phyloP scores from a whole-genome alignment of 2,888 invertebrate species.

The Bursaphelenchus okinawaensis region DNA sequence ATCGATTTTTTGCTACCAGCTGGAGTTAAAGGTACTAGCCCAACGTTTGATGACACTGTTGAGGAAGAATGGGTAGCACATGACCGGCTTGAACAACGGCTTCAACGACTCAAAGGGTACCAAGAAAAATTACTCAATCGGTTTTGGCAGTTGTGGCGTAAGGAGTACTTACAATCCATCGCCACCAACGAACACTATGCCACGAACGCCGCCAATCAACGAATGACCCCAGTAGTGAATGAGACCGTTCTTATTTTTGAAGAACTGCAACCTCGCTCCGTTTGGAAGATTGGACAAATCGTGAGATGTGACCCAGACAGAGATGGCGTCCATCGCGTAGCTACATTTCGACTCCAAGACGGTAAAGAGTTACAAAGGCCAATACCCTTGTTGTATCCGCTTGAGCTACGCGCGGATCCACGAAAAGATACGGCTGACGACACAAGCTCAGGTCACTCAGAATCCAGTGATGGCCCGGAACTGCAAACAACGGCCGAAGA shows the following conservation, averaged over 20 bases:
- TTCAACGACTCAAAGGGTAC: neutral
- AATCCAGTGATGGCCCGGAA: too few relatives aligned
- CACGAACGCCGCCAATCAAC: neutral
- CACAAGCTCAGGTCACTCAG: too few relatives aligned
- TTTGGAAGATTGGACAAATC: neutral
- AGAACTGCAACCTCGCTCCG: neutral
- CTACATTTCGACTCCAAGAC: neutral
- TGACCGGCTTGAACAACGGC: neutral
- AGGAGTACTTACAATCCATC: neutral
- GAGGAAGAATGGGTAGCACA: neutral
- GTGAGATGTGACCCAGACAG: neutral
- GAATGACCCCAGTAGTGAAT: neutral
- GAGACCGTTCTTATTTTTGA: neutral
- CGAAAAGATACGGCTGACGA: neutral
- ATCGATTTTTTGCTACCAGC: conserved; percentile 8
- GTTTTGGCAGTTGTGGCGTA: neutral
- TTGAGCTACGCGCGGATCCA: neutral
- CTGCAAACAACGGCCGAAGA: too few relatives aligned
- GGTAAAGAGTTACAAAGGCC: neutral
- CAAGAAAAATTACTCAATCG: neutral
- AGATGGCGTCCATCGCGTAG: neutral
- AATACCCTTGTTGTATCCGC: neutral
- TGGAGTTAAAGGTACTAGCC: neutral
- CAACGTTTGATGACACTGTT: neutral
- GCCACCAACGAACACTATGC: neutral